Evolutionary conservation across 2,888 invertebrate genomes (phyloP).

Genomic region (Leistus spinibarbis): DNA sequence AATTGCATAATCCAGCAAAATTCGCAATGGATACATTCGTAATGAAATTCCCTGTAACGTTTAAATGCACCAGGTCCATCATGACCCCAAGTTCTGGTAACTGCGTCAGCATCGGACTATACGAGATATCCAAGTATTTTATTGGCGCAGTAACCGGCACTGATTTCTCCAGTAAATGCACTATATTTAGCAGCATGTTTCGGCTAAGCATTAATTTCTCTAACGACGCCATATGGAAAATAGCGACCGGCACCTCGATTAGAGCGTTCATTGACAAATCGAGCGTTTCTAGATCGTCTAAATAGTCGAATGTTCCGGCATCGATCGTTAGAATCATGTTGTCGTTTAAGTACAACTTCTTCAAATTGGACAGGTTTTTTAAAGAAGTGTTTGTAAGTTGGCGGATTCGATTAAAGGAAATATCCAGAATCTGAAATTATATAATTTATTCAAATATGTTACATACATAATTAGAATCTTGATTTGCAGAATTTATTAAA

Average conservation of each 20-base stretch:
- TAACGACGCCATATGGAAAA: slow-evolving; percentile 18
- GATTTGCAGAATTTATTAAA: too few species aligned
- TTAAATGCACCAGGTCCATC: slow-evolving; percentile 28
- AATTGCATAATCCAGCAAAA: slow-evolving; percentile 27
- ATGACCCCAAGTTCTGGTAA: slow-evolving; percentile 25
- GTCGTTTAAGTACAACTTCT: slow-evolving; percentile 36
- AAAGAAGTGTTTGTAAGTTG: slow-evolving; percentile 20
- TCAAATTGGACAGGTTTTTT: slow-evolving; percentile 21
- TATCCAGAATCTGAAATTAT: slow-evolving; percentile 24
- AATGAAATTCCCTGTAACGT: slow-evolving; percentile 29
- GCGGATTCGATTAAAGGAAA: slow-evolving; percentile 27
- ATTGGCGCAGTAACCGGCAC: slow-evolving; percentile 22
- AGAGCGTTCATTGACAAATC: slow-evolving; percentile 27
- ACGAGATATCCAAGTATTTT: slow-evolving; percentile 25
- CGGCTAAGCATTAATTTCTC: slow-evolving; percentile 14
- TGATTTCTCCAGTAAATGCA: slow-evolving; percentile 18
- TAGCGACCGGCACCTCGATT: slow-evolving; percentile 22
- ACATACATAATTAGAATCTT: not conserved
- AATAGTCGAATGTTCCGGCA: slow-evolving; percentile 22
- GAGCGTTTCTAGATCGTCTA: slow-evolving; percentile 22
- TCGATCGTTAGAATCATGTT: slow-evolving; percentile 35
- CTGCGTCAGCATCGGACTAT: slow-evolving; percentile 22
- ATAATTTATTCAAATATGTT: not conserved
- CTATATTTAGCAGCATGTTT: slow-evolving; percentile 15
- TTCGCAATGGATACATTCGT: slow-evolving; percentile 28